phyloP scores from a whole-genome alignment of 2,888 invertebrate species.

The Troilus luridus region DNA sequence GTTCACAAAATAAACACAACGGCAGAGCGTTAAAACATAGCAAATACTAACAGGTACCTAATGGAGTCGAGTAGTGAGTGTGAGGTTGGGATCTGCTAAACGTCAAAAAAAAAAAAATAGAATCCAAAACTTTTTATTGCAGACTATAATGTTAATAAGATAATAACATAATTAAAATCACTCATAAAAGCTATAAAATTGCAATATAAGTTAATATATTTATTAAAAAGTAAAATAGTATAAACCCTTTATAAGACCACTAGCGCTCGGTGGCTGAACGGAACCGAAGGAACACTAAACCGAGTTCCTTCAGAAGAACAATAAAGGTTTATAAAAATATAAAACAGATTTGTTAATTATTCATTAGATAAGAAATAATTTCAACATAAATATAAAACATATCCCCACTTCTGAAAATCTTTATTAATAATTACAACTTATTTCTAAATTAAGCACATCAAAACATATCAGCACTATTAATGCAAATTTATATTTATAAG shows the following conservation, averaged over 20 bases:
- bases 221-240: background rate
- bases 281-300: background rate
- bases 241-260: background rate
- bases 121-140: background rate
- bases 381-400: background rate
- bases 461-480: background rate
- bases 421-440: background rate
- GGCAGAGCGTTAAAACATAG: background rate
- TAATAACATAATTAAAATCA: background rate
- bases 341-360: too few species aligned
- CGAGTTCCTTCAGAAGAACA: background rate
- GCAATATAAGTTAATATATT: background rate
- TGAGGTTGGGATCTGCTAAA: conserved; percentile 13
- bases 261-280: background rate
- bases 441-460: background rate
- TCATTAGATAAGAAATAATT: background rate
- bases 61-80: background rate
- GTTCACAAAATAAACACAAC: background rate
- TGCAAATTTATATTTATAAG: background rate
- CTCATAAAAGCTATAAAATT: background rate
- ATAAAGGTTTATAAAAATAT: background rate
- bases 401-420: background rate
- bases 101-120: background rate
- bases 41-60: conserved; percentile 9
- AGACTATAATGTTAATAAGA: background rate